These are phyloP conservation scores for Monarcha castaneiventris DNA, from an alignment of 2,113 vertebrate species.

Conservation along the genomic window DNA sequence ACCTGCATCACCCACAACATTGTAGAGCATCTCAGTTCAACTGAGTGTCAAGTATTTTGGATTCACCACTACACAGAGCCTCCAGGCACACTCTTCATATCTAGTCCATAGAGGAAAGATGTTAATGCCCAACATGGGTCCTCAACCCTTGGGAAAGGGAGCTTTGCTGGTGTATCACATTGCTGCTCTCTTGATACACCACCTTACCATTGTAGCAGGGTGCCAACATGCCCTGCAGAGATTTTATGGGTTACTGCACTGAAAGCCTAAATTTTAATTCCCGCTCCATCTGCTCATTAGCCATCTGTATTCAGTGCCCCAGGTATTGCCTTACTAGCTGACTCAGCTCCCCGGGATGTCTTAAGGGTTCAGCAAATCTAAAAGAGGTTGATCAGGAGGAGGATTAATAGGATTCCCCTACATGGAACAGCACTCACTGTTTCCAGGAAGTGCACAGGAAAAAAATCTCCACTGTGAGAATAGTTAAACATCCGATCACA, in stretches of 20 bases:
- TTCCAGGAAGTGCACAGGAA: background rate
- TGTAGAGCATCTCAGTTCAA: background rate
- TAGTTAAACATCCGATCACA: rapidly evolving
- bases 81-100: background rate
- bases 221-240: background rate
- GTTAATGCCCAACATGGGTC: background rate
- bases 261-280: background rate
- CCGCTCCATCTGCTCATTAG: background rate
- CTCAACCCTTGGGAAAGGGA: background rate
- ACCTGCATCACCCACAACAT: background rate
- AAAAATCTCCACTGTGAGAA: background rate
- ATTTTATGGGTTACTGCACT: background rate
- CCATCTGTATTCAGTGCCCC: background rate
- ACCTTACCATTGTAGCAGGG: background rate
- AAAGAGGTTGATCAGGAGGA: background rate
- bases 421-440: background rate
- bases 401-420: background rate
- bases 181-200: background rate
- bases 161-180: background rate
- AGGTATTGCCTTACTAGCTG: background rate
- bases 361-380: background rate
- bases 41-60: background rate
- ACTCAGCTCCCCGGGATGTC: background rate
- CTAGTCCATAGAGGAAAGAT: background rate
- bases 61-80: background rate